Evolutionary conservation across 2,113 vertebrate genomes (phyloP), one percentile per base, ranked within the genome.

Genomic region (Australoheros scitulus): DNA sequence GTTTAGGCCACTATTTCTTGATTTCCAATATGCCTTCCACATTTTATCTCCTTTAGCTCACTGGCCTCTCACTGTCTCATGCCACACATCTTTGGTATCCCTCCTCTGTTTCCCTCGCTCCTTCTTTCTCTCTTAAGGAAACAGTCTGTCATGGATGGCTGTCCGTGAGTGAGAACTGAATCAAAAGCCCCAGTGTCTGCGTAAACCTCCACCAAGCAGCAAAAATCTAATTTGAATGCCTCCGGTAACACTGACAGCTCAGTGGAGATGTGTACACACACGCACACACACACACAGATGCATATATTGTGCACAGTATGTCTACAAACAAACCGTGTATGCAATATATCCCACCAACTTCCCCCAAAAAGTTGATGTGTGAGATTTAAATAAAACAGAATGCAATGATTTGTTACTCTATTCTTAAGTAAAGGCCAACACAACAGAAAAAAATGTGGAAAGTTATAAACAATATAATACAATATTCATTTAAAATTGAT

Each of bases 171-270:
- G 82, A 89, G 84, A 56, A 14, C 61, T 56, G 75, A 84, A 89
- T 89, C 91, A 86, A 89, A 92, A 87, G 77, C 87, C 56, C 80
- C 76, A 47, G 52, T 61, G 60, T 90, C 17, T 41, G 78, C 84
- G 80, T 78, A 86, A 89, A 84, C 82, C 78, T 87, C 76, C 50
- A 3, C 59, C 80, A 59, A 91, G 78, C 84, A 58, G 83, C 84
- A 86, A 57, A 80, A 91, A 88, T 92, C 82, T 82, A 84, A 70
- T 88, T 88, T 88, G 61, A 91, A 91, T 82, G n/a, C 74, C 74
- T 85, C 77, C 61, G 77, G 76, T 88, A 76, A 64, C 72, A 74
- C 72, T 84, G 80, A 84, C 81, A 86, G 78, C 80, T 88, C 84
- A 64, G 68, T 75, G 75, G 61, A 86, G 13, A 79, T 3, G 29